phyloP scores from a whole-genome alignment of 2,797 vertebrate genomes.

The Brotula barbata region DNA sequence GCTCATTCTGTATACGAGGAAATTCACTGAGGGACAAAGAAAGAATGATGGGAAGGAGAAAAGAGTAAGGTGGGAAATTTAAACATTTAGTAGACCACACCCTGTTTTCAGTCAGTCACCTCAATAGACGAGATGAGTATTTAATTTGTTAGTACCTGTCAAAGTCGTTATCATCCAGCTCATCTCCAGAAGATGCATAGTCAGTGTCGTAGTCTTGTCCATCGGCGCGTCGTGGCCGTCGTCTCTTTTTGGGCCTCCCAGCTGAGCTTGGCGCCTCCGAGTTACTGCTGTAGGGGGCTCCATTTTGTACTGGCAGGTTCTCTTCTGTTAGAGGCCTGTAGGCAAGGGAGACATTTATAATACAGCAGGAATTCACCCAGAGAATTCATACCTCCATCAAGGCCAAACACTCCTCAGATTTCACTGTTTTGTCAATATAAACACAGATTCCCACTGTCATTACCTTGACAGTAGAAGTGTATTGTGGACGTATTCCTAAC shows the following conservation, averaged over 20 bases:
- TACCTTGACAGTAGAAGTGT: too few relatives aligned
- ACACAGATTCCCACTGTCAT: too few relatives aligned
- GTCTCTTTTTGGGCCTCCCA: conserved; percentile 72
- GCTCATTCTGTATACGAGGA: conserved; percentile 73
- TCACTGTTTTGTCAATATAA: too few relatives aligned
- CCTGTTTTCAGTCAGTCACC: neutral
- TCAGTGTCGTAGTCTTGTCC: conserved; percentile 84
- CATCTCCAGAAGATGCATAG: conserved; percentile 89
- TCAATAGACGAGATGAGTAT: too few relatives aligned
- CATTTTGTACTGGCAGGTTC: conserved; percentile 44
- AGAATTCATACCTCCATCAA: too few relatives aligned
- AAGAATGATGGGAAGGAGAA: neutral
- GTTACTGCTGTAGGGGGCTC: conserved; percentile 64
- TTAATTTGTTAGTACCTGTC: conserved; percentile 73
- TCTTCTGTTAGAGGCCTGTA: conserved; percentile 52
- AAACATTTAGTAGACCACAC: neutral
- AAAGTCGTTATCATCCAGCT: conserved; percentile 87
- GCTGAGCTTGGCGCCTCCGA: conserved; percentile 72
- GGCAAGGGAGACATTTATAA: neutral
- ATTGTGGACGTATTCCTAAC: too few relatives aligned
- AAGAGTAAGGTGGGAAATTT: neutral
- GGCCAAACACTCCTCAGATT: too few relatives aligned
- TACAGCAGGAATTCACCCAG: too few relatives aligned
- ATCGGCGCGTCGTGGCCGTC: conserved; percentile 66
- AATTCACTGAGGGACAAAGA: conserved; percentile 77